Evolutionary conservation across 2,113 vertebrate genomes (phyloP).

Genomic region (Sisor rabdophorus): DNA sequence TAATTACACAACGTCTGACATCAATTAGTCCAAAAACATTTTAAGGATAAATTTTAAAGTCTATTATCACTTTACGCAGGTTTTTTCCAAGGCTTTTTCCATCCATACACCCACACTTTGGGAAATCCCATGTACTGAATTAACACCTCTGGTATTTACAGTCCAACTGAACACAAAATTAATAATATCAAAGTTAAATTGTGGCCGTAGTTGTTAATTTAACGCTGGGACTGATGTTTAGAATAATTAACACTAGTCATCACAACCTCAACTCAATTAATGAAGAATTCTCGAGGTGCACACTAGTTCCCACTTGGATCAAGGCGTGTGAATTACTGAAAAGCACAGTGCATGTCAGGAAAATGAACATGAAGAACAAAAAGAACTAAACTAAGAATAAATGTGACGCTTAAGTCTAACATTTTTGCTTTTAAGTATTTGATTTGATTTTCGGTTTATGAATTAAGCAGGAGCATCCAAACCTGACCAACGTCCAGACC

Average conservation of each 20-base stretch:
- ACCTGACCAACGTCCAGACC: too few relatives aligned
- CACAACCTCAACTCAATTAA: slow-evolving; percentile 20
- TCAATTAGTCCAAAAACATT: background rate
- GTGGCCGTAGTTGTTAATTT: background rate
- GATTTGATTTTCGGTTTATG: background rate
- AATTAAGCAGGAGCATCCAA: too few relatives aligned
- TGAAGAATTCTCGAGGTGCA: slow-evolving; percentile 1
- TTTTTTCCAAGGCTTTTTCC: too few relatives aligned
- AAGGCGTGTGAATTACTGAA: background rate
- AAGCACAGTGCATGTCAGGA: background rate
- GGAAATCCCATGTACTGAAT: background rate
- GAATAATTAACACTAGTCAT: slow-evolving; percentile 4
- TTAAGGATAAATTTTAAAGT: background rate
- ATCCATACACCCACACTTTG: background rate
- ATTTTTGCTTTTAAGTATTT: background rate
- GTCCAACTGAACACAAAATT: background rate
- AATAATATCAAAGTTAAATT: slow-evolving; percentile 2
- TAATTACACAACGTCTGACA: too few relatives aligned
- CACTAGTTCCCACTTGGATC: slow-evolving; percentile 1
- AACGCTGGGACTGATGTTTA: background rate
- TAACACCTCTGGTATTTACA: background rate
- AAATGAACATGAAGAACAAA: background rate
- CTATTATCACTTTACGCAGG: background rate
- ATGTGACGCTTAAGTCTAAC: background rate
- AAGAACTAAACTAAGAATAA: background rate